These are phyloP conservation scores for Periplaneta americana DNA, from an alignment of 1,140 invertebrate species.

Conservation along the genomic window DNA sequence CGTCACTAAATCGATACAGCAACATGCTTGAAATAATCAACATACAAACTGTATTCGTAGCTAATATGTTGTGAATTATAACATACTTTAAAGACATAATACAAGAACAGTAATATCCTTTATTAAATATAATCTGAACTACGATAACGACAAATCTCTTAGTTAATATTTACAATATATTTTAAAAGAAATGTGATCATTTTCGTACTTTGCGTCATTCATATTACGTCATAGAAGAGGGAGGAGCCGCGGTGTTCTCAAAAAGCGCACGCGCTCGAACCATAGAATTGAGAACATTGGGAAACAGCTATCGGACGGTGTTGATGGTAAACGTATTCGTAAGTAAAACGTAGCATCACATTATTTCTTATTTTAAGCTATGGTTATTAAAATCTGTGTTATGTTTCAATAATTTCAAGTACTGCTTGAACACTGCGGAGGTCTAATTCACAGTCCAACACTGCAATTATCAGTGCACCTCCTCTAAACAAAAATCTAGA, in stretches of 20 bases:
- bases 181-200: background rate
- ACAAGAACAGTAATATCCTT: too few relatives aligned
- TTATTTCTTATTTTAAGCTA: too few relatives aligned
- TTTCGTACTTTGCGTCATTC: background rate
- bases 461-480: too few relatives aligned
- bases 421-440: too few relatives aligned
- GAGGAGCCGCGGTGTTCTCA: background rate
- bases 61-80: background rate
- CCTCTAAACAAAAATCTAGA: too few relatives aligned
- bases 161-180: background rate
- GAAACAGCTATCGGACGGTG: background rate
- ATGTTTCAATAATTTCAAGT: too few relatives aligned
- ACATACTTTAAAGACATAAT: too few relatives aligned
- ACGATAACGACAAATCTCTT: background rate
- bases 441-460: too few relatives aligned
- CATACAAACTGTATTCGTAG: background rate
- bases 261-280: background rate
- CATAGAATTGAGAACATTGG: background rate
- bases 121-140: background rate
- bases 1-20: background rate
- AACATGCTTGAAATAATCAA: background rate
- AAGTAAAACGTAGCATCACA: background rate
- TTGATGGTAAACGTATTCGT: background rate
- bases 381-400: too few relatives aligned
- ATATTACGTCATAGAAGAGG: background rate